Evolutionary conservation across 2,888 invertebrate genomes (phyloP).

Genomic region (Stomorhina lunata): DNA sequence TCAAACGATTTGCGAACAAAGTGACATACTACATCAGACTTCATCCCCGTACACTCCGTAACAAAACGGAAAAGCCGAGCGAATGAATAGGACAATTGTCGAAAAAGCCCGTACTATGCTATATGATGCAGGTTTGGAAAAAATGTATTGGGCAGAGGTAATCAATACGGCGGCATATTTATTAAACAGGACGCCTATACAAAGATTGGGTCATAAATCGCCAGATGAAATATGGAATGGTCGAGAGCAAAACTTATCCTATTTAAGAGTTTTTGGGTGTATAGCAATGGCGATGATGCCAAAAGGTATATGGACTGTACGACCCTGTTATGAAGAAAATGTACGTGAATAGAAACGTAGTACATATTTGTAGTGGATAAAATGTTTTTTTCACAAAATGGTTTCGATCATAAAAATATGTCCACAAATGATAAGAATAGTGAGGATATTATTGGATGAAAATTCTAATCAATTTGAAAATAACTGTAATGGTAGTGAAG

Average conservation of each 20-base stretch:
- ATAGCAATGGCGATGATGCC: slow-evolving; percentile 33
- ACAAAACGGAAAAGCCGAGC: slow-evolving; percentile 32
- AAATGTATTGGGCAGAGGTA: slow-evolving; percentile 3
- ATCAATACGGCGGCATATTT: no score
- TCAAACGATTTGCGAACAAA: not conserved
- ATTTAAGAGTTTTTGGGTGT: slow-evolving; percentile 35
- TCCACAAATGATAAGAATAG: not conserved
- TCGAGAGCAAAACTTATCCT: not conserved
- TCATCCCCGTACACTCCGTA: slow-evolving; percentile 32
- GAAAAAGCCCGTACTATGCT: slow-evolving; percentile 23
- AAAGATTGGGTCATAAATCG: slow-evolving; percentile 2
- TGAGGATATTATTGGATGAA: slow-evolving; percentile 18
- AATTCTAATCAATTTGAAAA: slow-evolving; percentile 16
- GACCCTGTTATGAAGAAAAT: not conserved
- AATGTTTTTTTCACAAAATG: slow-evolving; percentile 34
- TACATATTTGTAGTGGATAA: slow-evolving; percentile 15
- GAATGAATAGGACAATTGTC: slow-evolving; percentile 25
- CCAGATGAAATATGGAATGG: slow-evolving; percentile 16
- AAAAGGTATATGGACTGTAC: slow-evolving; percentile 41
- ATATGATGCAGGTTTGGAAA: not conserved
- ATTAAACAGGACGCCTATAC: slow-evolving; percentile 3
- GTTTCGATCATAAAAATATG: not conserved
- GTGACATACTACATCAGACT: slow-evolving; percentile 8
- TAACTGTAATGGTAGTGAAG: not conserved
- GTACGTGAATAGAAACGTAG: slow-evolving; percentile 24